Evolutionary conservation across 2,888 invertebrate species (phyloP), one percentile per base, ranked within the genome.

Genomic region (Drosophila infuscata): DNA sequence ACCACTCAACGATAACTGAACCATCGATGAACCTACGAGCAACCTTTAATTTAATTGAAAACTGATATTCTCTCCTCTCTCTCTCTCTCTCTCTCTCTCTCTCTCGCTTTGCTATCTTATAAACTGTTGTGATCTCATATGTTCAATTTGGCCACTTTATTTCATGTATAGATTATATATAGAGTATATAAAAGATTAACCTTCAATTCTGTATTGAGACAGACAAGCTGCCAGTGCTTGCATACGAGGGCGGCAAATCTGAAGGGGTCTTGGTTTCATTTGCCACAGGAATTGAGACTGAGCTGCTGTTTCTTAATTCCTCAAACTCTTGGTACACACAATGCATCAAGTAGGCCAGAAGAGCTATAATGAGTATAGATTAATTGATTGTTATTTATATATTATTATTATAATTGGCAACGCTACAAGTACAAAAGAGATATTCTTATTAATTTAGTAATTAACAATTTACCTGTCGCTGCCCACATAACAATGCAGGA

Each of bases 1-100:
- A 52, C 33, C 41, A 17, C 36, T 59, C 43, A n/a, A 41, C 59
- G n/a, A 7, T n/a, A 38, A 76, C 74, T 76, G 51, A 77, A 30
- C 41, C n/a, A 56, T 11, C 36, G 38, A 30, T 36, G 35, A 56
- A 46, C n/a, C 25, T 15, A 38, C 32, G 17, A 32, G 38, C 54
- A 17, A 36, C 46, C 49, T 32, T 11, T 54, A 25, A 29, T 38
- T 29, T 33, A 30, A 30, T 56, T 60, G 12, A 15, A 52, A 12
- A 63, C 15, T 17, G n/a, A 35, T 12, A 17, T 17, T 60, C 32
- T n/a, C n/a, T n/a, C n/a, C n/a, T n/a, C n/a, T n/a, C n/a, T n/a
- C 12, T 20, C 12, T 20, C n/a, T 4, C 43, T 20, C 11, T 20
- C 15, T 30, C 30, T 15, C 30, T 35, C n/a, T 38, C n/a, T n/a